phyloP scores from a whole-genome alignment of 2,113 vertebrate species.

The Dermatemys mawii region DNA sequence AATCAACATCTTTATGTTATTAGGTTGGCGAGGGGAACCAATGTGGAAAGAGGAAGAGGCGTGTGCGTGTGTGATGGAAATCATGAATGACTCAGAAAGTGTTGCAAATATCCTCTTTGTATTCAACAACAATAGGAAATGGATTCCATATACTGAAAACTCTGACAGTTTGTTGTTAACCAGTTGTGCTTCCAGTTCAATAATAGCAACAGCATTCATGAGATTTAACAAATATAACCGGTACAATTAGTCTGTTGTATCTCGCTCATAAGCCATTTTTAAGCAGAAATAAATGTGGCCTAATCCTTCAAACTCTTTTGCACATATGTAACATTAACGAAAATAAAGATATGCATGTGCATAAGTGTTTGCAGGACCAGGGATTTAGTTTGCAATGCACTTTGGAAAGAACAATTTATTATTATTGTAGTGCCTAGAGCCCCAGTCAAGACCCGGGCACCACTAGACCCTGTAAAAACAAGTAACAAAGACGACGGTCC shows the following conservation, averaged over 20 bases:
- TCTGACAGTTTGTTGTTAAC: background rate
- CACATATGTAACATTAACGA: background rate
- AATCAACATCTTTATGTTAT: background rate
- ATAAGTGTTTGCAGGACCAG: background rate
- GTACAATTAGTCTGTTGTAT: too few species aligned
- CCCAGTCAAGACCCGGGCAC: background rate
- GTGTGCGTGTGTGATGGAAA: background rate
- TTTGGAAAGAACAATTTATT: background rate
- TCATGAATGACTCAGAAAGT: background rate
- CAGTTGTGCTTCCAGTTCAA: background rate
- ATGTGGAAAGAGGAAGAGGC: background rate
- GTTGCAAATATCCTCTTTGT: background rate
- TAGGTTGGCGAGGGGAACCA: background rate
- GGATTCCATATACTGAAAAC: background rate
- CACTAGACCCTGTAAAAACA: background rate
- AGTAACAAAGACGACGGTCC: background rate
- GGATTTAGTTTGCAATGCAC: background rate
- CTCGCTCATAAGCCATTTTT: constrained; percentile 9
- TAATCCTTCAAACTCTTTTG: background rate
- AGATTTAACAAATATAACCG: constrained; percentile 41
- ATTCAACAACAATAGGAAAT: background rate
- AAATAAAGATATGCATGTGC: background rate
- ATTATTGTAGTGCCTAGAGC: background rate
- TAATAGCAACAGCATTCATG: constrained; percentile 46
- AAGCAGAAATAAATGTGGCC: constrained; percentile 6